Conservation (phyloP, 2,888 invertebrate species). For the Dyspetes luteomarginatus region DNA sequence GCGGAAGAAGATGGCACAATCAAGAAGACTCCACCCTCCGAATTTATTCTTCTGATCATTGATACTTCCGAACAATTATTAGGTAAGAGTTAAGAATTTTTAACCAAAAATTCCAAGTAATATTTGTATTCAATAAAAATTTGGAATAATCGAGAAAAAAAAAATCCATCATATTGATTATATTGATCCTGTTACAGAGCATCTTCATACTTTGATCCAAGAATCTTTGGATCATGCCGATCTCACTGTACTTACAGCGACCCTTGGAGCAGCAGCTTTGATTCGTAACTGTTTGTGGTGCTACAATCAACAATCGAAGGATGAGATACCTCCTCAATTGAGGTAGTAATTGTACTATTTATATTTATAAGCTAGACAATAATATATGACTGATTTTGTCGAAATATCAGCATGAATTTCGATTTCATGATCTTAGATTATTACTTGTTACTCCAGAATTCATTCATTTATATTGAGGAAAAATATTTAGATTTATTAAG, state of each 20-base stretch:
- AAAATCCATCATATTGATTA: no score
- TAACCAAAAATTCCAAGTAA: conserved; percentile 39
- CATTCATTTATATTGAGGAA: no score
- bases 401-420: neutral
- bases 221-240: conserved; percentile 94
- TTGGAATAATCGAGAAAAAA: no score
- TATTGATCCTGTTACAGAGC: no score
- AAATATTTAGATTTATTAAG: no score
- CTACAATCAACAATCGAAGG: conserved; percentile 87
- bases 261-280: conserved; percentile 91
- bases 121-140: no score
- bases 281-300: conserved; percentile 92
- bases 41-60: conserved; percentile 88
- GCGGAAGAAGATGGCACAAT: conserved; percentile 85
- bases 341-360: conserved; percentile 71
- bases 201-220: conserved; percentile 91
- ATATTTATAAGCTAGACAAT: neutral
- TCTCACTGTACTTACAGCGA: conserved; percentile 91
- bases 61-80: conserved; percentile 90
- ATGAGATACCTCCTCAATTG: conserved; percentile 73
- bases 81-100: conserved; percentile 81
- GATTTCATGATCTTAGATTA: neutral
- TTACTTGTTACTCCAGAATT: no score
- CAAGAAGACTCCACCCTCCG: conserved; percentile 90
- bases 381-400: neutral